Evolutionary conservation across 2,888 invertebrate species (phyloP), one percentile per base, ranked within the genome.

Genomic region (Zele albiditarsus): DNA sequence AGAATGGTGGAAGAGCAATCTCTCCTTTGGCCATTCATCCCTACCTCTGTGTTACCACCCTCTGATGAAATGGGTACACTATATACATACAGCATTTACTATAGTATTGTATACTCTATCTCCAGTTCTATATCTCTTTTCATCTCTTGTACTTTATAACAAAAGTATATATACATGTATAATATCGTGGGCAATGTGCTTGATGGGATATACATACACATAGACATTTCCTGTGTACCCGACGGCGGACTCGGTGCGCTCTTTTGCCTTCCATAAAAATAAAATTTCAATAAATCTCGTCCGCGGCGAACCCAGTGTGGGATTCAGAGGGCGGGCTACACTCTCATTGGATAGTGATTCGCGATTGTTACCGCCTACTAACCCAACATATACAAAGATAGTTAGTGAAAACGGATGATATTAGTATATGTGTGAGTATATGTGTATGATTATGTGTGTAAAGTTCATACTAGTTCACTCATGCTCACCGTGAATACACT

Each of bases 201-300:
- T 57, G 25, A 27, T 31, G 16, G 20, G 31, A 20, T 42, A 67
- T 65, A 28, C 12, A 6, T 53, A 20, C 20, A 53, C n/a, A 53
- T 20, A 38, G 20, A 42, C 53, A 68, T 60, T 12, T 31, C 58
- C 57, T 46, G 12, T 66, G 60, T 70, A 28, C 71, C 71, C 66
- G 71, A 63, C 73, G 75, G 58, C 23, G 73, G 6, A 62, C 49
- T 49, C 46, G 69, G 72, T 57, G 73, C 69, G 65, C 77, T 66
- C 78, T 84, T 84, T 84, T 85, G 82, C 81, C 86, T 84, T 86
- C 87, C 89, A 87, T 89, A 89, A 89, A 89, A 89, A 89, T 89
- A 89, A 89, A 89, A 89, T 89, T 89, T 89, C 89, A 89, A 89
- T 89, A 89, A 89, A 89, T 89, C 89, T 89, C 87, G 83, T 80